Evolutionary conservation across 1,140 invertebrate species (phyloP).

Genomic region (Heterodera carotae): DNA sequence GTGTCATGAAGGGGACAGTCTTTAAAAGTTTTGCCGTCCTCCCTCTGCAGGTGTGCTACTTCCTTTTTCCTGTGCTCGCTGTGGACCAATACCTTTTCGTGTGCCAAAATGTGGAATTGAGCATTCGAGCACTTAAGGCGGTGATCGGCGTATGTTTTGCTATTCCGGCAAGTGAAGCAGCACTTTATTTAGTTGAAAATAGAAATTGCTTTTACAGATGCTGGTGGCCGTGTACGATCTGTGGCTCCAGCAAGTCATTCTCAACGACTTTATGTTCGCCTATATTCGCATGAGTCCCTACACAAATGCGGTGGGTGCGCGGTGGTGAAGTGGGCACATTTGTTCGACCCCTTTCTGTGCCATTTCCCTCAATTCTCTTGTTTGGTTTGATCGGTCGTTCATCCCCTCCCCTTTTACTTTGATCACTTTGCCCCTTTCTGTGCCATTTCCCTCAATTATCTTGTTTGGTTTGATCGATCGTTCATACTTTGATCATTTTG

Average conservation of each 20-base stretch:
- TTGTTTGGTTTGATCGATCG: too few species aligned
- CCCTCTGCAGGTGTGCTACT: conserved; percentile 43
- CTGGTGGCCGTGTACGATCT: conserved; percentile 56
- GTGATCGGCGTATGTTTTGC: conserved; percentile 54
- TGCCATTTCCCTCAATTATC: too few species aligned
- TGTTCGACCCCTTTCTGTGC: too few species aligned
- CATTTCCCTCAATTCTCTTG: too few species aligned
- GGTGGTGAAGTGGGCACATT: not conserved
- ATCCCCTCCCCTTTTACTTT: not conserved
- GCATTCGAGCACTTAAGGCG: conserved; percentile 31
- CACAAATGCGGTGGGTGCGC: conserved; percentile 49
- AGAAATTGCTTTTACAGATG: conserved; percentile 31
- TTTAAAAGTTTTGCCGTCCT: not conserved
- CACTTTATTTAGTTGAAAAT: not conserved
- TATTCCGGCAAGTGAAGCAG: conserved; percentile 43
- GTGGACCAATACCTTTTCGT: conserved; percentile 59
- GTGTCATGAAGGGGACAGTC: too few species aligned
- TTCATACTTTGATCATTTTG: not conserved
- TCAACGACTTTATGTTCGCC: conserved; percentile 58
- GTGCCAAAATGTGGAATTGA: conserved; percentile 55
- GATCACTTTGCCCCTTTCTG: not conserved
- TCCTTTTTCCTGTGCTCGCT: conserved; percentile 56
- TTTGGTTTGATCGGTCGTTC: not conserved
- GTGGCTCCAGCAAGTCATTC: conserved; percentile 53
- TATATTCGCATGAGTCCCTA: conserved; percentile 56